These are phyloP conservation scores for Zaprionus capensis DNA, from an alignment of 1,140 invertebrate species.

Conservation along the genomic window DNA sequence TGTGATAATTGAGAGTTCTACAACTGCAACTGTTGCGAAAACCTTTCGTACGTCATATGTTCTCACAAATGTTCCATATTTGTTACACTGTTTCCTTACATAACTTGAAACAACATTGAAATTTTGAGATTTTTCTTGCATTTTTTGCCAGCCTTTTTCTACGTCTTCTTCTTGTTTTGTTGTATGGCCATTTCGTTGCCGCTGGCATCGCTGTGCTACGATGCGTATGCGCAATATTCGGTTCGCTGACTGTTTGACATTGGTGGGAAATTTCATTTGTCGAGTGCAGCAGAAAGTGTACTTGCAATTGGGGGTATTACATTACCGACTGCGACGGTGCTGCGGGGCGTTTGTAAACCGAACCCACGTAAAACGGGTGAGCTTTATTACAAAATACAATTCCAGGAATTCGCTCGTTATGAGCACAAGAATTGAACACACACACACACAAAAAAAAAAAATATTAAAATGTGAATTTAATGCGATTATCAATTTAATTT, in stretches of 20 bases:
- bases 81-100: background rate
- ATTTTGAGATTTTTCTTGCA: background rate
- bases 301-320: constrained; percentile 49
- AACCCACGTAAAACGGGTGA: constrained; percentile 19
- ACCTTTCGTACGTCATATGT: background rate
- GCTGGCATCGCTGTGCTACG: constrained; percentile 43
- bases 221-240: constrained; percentile 69
- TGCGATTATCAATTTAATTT: constrained; percentile 51
- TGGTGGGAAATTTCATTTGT: constrained; percentile 75
- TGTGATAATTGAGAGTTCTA: background rate
- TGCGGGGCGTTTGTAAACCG: constrained; percentile 47
- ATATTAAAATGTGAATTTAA: constrained; percentile 31
- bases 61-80: background rate
- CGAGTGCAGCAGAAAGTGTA: constrained; percentile 65
- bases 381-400: constrained; percentile 69
- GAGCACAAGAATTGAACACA: constrained; percentile 7
- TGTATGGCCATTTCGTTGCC: background rate
- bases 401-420: constrained; percentile 64
- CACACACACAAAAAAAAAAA: background rate
- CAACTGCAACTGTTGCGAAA: no score
- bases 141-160: background rate
- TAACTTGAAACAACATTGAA: background rate
- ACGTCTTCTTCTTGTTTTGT: no score
- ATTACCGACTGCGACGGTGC: constrained; percentile 34
- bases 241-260: constrained; percentile 64